A percentile compares a stretch with the other conserved stretches of the same genome.
Conservation (phyloP, 2,888 invertebrate species). For the Cyclophora albipunctata region DNA sequence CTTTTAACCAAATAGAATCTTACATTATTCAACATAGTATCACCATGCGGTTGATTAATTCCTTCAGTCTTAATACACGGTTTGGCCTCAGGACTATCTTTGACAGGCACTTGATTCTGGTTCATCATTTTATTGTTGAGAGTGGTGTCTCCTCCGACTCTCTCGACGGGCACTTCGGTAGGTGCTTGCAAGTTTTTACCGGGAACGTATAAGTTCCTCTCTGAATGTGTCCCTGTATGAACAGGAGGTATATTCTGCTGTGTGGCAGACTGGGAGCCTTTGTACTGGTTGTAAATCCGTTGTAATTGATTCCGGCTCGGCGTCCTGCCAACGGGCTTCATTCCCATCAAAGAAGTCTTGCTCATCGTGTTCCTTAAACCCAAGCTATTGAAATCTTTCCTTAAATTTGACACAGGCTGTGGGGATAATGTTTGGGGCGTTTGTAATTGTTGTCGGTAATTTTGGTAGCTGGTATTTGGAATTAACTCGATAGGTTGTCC, state of each 20-base stretch:
- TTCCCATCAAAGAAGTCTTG: constrained; percentile 52
- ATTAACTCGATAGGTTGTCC: constrained; percentile 57
- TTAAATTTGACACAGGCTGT: constrained; percentile 26
- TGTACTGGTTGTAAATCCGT: constrained; percentile 57
- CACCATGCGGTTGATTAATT: constrained; percentile 23
- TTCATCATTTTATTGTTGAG: constrained; percentile 27
- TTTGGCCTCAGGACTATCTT: constrained; percentile 27
- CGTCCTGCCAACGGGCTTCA: constrained; percentile 31
- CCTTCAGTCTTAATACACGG: constrained; percentile 24
- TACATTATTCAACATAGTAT: constrained; percentile 8
- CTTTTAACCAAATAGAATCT: too few species aligned
- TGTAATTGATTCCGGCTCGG: constrained; percentile 56
- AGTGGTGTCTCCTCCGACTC: constrained; percentile 46
- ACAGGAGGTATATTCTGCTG: constrained; percentile 41
- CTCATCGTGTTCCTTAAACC: constrained; percentile 55
- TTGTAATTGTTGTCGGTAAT: too few species aligned
- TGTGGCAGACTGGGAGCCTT: constrained; percentile 56
- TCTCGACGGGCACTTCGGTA: constrained; percentile 41
- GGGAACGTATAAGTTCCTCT: constrained; percentile 37
- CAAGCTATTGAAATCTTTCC: constrained; percentile 24
- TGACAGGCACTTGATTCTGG: constrained; percentile 18
- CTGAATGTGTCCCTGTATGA: constrained; percentile 32
- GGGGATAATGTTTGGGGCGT: constrained; percentile 55
- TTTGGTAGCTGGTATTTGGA: constrained; percentile 13
- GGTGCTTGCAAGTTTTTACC: constrained; percentile 10